phyloP scores from a whole-genome alignment of 2,113 vertebrate species.

The Phodopus roborovskii region DNA sequence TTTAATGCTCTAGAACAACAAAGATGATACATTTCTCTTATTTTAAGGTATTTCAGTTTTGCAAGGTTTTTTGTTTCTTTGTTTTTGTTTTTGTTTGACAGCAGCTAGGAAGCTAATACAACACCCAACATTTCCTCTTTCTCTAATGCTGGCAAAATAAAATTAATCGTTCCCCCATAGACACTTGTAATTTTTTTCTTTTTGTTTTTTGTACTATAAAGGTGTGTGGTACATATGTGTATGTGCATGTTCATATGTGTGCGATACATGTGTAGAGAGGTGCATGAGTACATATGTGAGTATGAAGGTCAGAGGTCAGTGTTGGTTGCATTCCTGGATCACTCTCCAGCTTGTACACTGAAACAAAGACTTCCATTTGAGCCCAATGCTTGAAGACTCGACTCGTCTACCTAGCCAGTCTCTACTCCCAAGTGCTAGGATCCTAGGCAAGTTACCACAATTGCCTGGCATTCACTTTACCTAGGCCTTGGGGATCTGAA shows the following conservation, averaged over 20 bases:
- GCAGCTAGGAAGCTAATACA: background rate
- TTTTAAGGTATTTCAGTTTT: background rate
- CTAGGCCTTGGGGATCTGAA: background rate
- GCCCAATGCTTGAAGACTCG: background rate
- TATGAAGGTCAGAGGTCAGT: background rate
- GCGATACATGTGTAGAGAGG: too few species aligned
- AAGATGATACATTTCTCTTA: background rate
- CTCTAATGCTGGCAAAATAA: background rate
- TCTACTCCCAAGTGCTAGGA: background rate
- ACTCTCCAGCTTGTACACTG: background rate
- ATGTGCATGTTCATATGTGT: background rate
- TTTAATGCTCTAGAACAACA: background rate
- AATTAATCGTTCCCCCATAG: background rate
- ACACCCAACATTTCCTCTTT: background rate
- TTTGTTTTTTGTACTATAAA: background rate
- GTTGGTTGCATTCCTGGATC: too few species aligned
- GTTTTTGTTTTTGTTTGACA: too few species aligned
- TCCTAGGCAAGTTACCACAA: background rate
- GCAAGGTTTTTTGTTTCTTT: background rate
- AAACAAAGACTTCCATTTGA: background rate
- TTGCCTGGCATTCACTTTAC: background rate
- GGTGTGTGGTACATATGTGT: too few species aligned
- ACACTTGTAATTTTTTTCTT: background rate
- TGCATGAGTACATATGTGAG: background rate
- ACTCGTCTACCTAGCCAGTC: background rate